A percentile compares a stretch with the other conserved stretches of the same genome.
These are phyloP conservation scores for Brevimyrus niger DNA, from an alignment of 2,113 vertebrate genomes.

Conservation along the genomic window DNA sequence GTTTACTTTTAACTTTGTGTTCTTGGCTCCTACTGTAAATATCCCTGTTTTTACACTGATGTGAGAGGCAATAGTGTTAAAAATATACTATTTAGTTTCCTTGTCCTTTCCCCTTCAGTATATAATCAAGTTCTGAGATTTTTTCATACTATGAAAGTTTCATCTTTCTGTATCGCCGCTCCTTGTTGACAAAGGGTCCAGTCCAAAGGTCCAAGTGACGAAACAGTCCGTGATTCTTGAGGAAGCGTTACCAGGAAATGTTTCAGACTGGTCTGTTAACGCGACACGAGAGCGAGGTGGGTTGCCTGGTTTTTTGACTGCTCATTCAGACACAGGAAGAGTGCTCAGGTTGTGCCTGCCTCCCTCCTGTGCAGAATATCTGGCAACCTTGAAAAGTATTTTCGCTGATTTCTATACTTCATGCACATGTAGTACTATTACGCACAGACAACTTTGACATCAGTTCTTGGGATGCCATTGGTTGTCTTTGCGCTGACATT, in stretches of 20 bases:
- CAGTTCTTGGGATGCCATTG: not conserved
- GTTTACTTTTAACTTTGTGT: not conserved
- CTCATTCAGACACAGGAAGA: not conserved
- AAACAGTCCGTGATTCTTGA: not conserved
- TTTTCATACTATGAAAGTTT: not conserved
- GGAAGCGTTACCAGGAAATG: not conserved
- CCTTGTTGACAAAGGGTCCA: not conserved
- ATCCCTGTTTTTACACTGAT: not conserved
- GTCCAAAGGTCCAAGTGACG: not conserved
- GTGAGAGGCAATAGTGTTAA: not conserved
- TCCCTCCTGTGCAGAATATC: not conserved
- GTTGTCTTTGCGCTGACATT: not conserved
- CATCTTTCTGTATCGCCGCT: not conserved
- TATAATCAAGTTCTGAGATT: not conserved
- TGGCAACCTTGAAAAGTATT: not conserved
- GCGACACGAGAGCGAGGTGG: not conserved
- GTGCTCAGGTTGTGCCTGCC: not conserved
- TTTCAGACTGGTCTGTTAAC: not conserved
- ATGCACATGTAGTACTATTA: not conserved
- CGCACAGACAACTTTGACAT: not conserved
- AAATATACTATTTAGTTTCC: not conserved
- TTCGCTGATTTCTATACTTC: not conserved
- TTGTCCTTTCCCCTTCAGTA: not conserved
- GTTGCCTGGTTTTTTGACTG: not conserved
- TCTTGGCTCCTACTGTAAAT: not conserved